Evolutionary conservation across 2,888 invertebrate species (phyloP).

Genomic region (Drosophila yooni): DNA sequence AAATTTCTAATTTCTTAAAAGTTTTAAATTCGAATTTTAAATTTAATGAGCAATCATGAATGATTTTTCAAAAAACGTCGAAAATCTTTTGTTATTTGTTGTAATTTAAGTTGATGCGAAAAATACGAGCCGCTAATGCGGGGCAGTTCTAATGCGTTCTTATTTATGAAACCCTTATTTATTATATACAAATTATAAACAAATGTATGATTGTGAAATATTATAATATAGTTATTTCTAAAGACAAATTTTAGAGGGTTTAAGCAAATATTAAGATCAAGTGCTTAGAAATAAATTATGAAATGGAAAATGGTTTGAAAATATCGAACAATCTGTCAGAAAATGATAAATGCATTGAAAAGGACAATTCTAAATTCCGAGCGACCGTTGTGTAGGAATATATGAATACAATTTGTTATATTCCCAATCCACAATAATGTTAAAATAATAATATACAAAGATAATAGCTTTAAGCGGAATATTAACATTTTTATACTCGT

Average conservation of each 20-base stretch:
- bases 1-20: neutral
- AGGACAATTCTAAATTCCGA: neutral
- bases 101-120: neutral
- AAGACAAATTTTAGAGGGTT: neutral
- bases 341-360: neutral
- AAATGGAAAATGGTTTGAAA: neutral
- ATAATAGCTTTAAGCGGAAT: slow-evolving; percentile 42
- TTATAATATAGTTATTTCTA: neutral
- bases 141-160: neutral
- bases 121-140: neutral
- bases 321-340: neutral
- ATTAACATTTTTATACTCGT: slow-evolving; percentile 53
- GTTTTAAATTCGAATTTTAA: neutral
- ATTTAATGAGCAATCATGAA: neutral
- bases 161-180: neutral
- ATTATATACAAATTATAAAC: neutral
- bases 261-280: neutral
- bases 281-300: neutral
- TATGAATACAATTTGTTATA: slow-evolving; percentile 18
- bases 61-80: neutral
- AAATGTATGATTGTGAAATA: neutral
- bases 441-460: slow-evolving; percentile 15
- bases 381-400: slow-evolving; percentile 17
- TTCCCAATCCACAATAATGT: slow-evolving; percentile 47
- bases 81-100: neutral